phyloP scores from a whole-genome alignment of 1,140 invertebrate species.

The Lordiphosa stackelbergi region DNA sequence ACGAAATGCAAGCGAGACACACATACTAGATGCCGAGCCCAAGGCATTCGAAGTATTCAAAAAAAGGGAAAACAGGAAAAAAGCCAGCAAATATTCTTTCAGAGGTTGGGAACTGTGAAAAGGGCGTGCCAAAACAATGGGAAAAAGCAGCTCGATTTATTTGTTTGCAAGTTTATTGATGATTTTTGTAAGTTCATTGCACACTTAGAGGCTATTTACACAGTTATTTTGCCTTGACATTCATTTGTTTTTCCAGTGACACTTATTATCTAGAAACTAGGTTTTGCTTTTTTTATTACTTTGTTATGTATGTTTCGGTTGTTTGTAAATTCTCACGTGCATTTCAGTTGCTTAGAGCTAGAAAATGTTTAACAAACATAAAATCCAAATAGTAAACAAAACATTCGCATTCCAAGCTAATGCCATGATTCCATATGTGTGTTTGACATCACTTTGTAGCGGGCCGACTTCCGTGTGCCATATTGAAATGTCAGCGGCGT shows the following conservation, averaged over 20 bases:
- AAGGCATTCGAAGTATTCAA: too few species aligned
- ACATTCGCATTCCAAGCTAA: conserved; percentile 7
- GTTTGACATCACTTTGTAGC: conserved; percentile 56
- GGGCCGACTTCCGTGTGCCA: conserved; percentile 63
- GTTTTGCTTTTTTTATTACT: conserved; percentile 1
- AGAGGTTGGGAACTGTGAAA: conserved; percentile 6
- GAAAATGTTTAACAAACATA: conserved; percentile 43
- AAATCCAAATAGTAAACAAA: conserved; percentile 17
- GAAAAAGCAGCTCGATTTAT: conserved; percentile 11
- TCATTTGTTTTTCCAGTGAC: conserved; percentile 22
- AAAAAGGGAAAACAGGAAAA: too few species aligned
- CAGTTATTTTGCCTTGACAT: conserved; percentile 31
- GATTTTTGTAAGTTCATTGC: conserved; percentile 57
- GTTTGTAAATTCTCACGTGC: conserved; percentile 73
- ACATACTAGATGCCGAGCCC: background rate
- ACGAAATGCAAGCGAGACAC: conserved; percentile 44
- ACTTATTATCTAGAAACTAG: conserved; percentile 35
- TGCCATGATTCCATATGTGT: background rate
- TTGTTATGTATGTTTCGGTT: conserved; percentile 11
- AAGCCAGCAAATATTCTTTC: conserved; percentile 1
- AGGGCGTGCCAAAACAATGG: background rate
- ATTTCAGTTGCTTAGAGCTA: conserved; percentile 75
- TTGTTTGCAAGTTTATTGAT: conserved; percentile 56
- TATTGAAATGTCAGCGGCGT: conserved; percentile 66
- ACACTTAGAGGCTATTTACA: conserved; percentile 65